A percentile compares a stretch with the other conserved stretches of the same genome.
These are phyloP conservation scores for Chondrilla cf. caribensis DNA, from an alignment of 37 sponge, comb jelly and placozoan genomes.

Conservation along the genomic window DNA sequence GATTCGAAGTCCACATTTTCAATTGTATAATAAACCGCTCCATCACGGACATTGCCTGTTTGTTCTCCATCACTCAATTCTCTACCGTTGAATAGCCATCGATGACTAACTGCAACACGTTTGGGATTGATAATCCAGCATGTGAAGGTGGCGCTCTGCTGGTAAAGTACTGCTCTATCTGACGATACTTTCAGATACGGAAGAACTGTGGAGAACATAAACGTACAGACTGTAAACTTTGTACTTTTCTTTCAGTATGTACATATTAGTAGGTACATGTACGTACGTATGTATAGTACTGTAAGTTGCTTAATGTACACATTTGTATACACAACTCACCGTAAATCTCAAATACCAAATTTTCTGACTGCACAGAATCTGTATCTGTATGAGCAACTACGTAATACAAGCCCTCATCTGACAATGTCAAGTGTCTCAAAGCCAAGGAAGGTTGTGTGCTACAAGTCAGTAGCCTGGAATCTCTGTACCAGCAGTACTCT, in stretches of 20 bases:
- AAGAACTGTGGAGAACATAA: background rate
- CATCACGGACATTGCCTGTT: background rate
- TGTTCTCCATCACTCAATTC: background rate
- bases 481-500: constrained; percentile 11
- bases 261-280: no score
- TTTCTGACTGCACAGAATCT: background rate
- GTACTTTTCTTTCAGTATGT: background rate
- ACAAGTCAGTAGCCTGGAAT: background rate
- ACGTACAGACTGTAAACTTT: background rate
- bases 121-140: constrained; percentile 21
- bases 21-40: background rate
- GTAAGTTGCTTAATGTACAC: background rate
- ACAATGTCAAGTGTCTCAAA: background rate
- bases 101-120: background rate
- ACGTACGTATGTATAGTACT: no score
- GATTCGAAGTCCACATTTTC: background rate
- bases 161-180: background rate
- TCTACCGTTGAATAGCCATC: background rate
- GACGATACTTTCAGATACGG: background rate
- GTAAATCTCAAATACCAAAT: background rate
- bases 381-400: background rate
- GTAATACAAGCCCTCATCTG: background rate
- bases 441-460: background rate
- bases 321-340: background rate
- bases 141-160: background rate